Base-by-base conservation (phyloP, 2,888 invertebrate species). In the Cancer borealis region DNA sequence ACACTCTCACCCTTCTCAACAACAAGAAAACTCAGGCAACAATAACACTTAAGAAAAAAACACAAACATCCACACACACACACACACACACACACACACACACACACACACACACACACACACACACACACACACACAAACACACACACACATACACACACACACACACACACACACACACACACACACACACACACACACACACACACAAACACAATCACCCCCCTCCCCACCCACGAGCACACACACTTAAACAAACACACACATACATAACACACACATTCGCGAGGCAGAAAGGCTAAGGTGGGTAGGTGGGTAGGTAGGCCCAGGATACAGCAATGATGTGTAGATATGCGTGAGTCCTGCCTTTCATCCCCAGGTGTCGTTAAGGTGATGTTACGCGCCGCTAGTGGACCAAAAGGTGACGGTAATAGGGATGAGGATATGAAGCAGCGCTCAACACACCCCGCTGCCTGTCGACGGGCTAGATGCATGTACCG, bases 81-180 rank as follows among this genome's bases (percentile, higher is more conserved):
- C 26, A 30, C 79, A 79, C 79, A 79, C 79, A 26, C 79, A 30
- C 79, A 79, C 79, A 79, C 79, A 30, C 79, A 79, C 79, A 79
- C 79, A 79, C 79, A 26, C 30, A 79, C 79, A 79, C 30, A 26
- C 79, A 79, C 30, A 30, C 79, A 79, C 79, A 79, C 73, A 79
- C 73, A 79, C 73, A 79, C 73, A 79, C 73, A 79, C 73, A n/a
- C 73, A 26, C 73, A 79, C 79, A 79, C 30, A n/a, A n/a, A n/a
- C n/a, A n/a, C n/a, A n/a, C n/a, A 14, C 49, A 49, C 49, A 49
- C 49, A 49, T 10, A 8, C 49, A 8, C 54, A 54, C 0, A 54
- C 54, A 8, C 54, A 54, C 79, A 79, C 79, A 79, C 79, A 79
- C 79, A 79, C 79, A 79, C 79, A n/a, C 79, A 26, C 79, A 79